A percentile compares a stretch with the other conserved stretches of the same genome.
Evolutionary conservation across 2,888 invertebrate genomes (phyloP).

Genomic region (Priocnemis perturbator): DNA sequence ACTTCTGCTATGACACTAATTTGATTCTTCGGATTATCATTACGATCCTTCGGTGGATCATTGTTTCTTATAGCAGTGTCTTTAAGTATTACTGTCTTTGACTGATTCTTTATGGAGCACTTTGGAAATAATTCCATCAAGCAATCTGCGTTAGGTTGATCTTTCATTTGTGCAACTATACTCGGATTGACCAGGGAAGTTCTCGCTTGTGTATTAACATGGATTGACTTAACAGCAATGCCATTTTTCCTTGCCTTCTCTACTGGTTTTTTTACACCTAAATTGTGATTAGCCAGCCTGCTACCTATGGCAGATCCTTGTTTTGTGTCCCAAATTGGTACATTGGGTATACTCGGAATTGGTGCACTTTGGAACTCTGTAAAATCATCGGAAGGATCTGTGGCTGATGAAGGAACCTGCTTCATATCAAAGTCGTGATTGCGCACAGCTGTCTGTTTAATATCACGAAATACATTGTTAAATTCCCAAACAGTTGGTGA

Average conservation of each 20-base stretch:
- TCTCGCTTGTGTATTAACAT: conserved; percentile 31
- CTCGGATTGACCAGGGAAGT: conserved; percentile 19
- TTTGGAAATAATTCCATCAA: conserved; percentile 67
- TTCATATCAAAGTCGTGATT: conserved; percentile 23
- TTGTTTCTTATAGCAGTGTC: conserved; percentile 71
- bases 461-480: conserved; percentile 33
- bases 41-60: conserved; percentile 54
- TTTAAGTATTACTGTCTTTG: conserved; percentile 71
- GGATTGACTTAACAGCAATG: conserved; percentile 39
- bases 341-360: conserved; percentile 49
- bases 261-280: conserved; percentile 70
- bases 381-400: conserved; percentile 73
- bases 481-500: conserved; percentile 28
- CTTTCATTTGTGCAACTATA: conserved; percentile 32
- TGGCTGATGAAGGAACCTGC: not conserved
- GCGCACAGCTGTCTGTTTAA: conserved; percentile 33
- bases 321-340: conserved; percentile 67
- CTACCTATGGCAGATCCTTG: conserved; percentile 74
- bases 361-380: conserved; percentile 76
- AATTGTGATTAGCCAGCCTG: conserved; percentile 75
- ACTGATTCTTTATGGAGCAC: conserved; percentile 68
- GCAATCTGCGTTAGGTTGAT: conserved; percentile 40
- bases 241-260: conserved; percentile 65
- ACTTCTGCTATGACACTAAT: not conserved
- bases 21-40: conserved; percentile 17